These are phyloP conservation scores for Entelurus aequoreus DNA, from an alignment of 2,113 vertebrate genomes.

Conservation along the genomic window DNA sequence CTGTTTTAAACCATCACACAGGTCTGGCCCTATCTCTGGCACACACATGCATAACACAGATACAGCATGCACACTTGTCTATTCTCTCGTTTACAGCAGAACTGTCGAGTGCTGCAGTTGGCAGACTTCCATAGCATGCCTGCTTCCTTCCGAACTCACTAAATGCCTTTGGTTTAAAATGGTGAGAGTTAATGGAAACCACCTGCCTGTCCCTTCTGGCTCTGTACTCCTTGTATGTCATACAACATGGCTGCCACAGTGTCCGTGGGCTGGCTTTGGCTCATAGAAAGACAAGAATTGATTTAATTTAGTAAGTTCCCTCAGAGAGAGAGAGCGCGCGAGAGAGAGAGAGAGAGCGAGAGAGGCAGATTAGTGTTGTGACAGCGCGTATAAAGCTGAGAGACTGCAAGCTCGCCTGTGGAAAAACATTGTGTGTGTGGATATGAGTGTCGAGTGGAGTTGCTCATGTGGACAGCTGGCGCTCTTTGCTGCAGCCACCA, in stretches of 20 bases:
- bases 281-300: conserved; percentile 4
- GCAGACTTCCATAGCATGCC: conserved; percentile 33
- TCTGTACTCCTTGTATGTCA: conserved; percentile 14
- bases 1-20: conserved; percentile 14
- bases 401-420: conserved; percentile 8
- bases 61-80: conserved; percentile 20
- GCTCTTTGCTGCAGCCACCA: conserved; percentile 38
- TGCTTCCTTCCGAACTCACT: conserved; percentile 36
- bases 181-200: conserved; percentile 48
- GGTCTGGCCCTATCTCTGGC: conserved; percentile 8
- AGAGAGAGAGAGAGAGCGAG: too few relatives aligned
- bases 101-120: conserved; percentile 26
- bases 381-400: conserved; percentile 1
- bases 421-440: conserved; percentile 17
- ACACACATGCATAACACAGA: conserved; percentile 7
- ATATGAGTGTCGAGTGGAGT: conserved; percentile 23
- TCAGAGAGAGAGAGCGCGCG: background rate
- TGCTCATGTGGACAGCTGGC: conserved; percentile 50
- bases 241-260: conserved; percentile 29
- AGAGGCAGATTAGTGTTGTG: conserved; percentile 5
- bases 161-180: conserved; percentile 48
- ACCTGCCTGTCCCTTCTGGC: conserved; percentile 8
- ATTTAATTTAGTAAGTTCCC: conserved; percentile 3
- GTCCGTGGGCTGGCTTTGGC: background rate
- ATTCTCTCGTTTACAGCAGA: conserved; percentile 22